A percentile compares a stretch with the other conserved stretches of the same genome.
These are phyloP conservation scores for Allacma fusca DNA, from an alignment of 2,888 invertebrate genomes.

Conservation along the genomic window DNA sequence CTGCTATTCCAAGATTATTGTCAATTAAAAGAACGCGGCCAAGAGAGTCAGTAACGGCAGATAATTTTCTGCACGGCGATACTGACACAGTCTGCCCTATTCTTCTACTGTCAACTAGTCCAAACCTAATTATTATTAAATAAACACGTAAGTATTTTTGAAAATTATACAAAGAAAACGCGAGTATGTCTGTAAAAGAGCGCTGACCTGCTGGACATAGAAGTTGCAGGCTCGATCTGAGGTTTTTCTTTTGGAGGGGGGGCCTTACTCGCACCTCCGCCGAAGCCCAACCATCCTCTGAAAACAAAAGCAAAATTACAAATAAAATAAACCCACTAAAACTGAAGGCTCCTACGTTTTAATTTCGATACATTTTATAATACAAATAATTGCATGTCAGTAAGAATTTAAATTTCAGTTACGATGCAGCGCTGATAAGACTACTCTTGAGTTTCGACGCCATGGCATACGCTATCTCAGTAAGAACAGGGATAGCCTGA, in stretches of 20 bases:
- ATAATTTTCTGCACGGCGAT: slow-evolving; percentile 81
- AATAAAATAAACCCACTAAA: too few relatives aligned
- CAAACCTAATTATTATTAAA: slow-evolving; percentile 69
- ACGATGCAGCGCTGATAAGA: slow-evolving; percentile 66
- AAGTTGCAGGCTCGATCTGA: slow-evolving; percentile 73
- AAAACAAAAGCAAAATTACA: slow-evolving; percentile 41
- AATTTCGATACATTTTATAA: too few relatives aligned
- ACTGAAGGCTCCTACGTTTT: too few relatives aligned
- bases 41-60: slow-evolving; percentile 83
- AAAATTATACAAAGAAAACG: too few relatives aligned
- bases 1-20: slow-evolving; percentile 77
- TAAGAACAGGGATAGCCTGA: slow-evolving; percentile 78
- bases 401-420: slow-evolving; percentile 39
- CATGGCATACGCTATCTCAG: slow-evolving; percentile 92
- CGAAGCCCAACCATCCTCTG: slow-evolving; percentile 66
- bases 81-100: slow-evolving; percentile 77
- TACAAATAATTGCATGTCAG: not conserved
- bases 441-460: slow-evolving; percentile 81
- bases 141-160: too few relatives aligned
- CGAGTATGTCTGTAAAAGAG: too few relatives aligned
- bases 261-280: slow-evolving; percentile 63
- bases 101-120: slow-evolving; percentile 80
- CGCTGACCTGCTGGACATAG: slow-evolving; percentile 73
- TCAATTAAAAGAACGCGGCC: slow-evolving; percentile 90
- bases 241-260: slow-evolving; percentile 63